A percentile compares a stretch with the other conserved stretches of the same genome.
phyloP scores from a whole-genome alignment of 2,888 invertebrate genomes.

The Temnothorax ravouxi region DNA sequence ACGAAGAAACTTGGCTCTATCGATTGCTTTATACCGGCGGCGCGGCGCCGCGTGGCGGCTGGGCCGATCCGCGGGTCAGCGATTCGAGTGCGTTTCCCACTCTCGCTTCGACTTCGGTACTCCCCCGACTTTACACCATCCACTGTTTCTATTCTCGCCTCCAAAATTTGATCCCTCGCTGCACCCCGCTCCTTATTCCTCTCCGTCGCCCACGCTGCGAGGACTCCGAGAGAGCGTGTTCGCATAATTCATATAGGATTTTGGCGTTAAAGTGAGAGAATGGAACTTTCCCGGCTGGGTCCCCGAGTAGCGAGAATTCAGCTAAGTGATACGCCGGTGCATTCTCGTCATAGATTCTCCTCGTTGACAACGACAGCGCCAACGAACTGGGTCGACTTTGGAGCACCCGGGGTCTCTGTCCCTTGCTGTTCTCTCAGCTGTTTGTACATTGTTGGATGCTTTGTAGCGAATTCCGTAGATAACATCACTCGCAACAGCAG shows the following conservation, averaged over 20 bases:
- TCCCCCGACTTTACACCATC: constrained; percentile 1
- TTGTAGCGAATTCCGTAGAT: constrained; percentile 68
- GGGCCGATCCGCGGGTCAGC: constrained; percentile 62
- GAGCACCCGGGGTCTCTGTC: constrained; percentile 49
- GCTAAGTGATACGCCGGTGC: constrained; percentile 63
- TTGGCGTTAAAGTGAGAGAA: constrained; percentile 61
- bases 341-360: constrained; percentile 61
- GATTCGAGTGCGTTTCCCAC: constrained; percentile 51
- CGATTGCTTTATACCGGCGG: constrained; percentile 66
- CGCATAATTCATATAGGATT: constrained; percentile 75
- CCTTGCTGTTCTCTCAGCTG: constrained; percentile 49
- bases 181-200: constrained; percentile 16
- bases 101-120: constrained; percentile 4
- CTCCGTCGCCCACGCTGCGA: constrained; percentile 18
- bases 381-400: constrained; percentile 65
- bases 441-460: constrained; percentile 62
- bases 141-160: constrained; percentile 36
- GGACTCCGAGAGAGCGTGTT: constrained; percentile 58
- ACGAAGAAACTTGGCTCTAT: constrained; percentile 72
- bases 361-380: constrained; percentile 60
- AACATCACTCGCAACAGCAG: constrained; percentile 53
- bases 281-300: constrained; percentile 59
- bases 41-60: constrained; percentile 39
- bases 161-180: constrained; percentile 41
- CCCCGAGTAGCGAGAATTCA: constrained; percentile 60